Conservation (phyloP, 1,140 invertebrate genomes). For the Cecropterus lyciades region DNA sequence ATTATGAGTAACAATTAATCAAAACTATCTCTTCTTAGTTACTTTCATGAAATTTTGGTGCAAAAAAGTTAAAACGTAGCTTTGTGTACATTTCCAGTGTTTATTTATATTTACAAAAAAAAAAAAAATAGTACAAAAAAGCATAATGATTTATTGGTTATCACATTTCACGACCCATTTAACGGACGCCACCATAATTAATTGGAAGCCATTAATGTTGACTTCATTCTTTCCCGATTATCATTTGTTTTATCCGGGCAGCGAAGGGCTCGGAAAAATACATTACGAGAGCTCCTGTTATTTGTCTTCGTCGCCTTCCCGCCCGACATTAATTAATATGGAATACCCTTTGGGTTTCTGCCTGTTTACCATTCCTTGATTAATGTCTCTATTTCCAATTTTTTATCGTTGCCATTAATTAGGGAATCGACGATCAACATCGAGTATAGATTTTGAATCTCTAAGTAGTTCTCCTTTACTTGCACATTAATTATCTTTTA, state of each 20-base stretch:
- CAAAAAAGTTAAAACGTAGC: too few relatives aligned
- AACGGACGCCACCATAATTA: constrained; percentile 63
- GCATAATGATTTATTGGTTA: constrained; percentile 44
- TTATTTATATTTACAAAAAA: not conserved
- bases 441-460: not conserved
- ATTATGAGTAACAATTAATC: too few relatives aligned
- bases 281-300: constrained; percentile 72
- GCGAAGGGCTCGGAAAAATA: constrained; percentile 76
- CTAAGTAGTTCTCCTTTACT: too few relatives aligned
- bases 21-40: too few relatives aligned
- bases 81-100: not conserved
- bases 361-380: constrained; percentile 73
- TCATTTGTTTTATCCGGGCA: constrained; percentile 78
- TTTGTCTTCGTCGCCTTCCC: constrained; percentile 80
- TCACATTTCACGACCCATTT: constrained; percentile 52
- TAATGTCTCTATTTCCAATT: constrained; percentile 72
- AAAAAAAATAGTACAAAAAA: not conserved
- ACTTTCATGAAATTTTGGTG: too few relatives aligned
- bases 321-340: constrained; percentile 81
- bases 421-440: not conserved
- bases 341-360: constrained; percentile 78
- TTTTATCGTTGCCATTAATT: constrained; percentile 41
- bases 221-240: constrained; percentile 83
- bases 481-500: too few relatives aligned
- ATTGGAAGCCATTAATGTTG: constrained; percentile 77